Percentiles rank a stretch among this genome's conserved stretches.
Conservation (phyloP, 1,140 invertebrate genomes). For the Macrobrachium nipponense region DNA sequence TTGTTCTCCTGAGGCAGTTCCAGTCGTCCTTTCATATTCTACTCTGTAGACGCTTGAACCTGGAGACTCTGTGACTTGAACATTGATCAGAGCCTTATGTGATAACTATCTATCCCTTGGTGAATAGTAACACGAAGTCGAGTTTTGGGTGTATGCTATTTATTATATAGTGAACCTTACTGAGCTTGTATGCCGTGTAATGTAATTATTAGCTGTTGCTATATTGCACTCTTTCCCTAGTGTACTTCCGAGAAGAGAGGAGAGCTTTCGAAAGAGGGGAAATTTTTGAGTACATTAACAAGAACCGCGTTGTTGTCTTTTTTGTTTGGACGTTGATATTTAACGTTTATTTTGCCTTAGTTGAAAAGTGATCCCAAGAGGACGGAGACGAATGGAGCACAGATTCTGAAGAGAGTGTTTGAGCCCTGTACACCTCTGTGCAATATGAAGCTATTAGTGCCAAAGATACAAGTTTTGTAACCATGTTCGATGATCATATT, state of each 20-base stretch:
- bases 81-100: neutral
- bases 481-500: neutral
- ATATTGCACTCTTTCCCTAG: conserved; percentile 40
- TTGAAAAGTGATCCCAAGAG: neutral
- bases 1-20: no score
- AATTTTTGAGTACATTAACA: neutral
- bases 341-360: conserved; percentile 22
- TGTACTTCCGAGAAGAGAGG: conserved; percentile 33
- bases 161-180: conserved; percentile 37
- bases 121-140: conserved; percentile 21
- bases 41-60: no score
- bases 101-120: neutral
- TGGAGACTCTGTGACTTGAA: neutral
- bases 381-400: conserved; percentile 6
- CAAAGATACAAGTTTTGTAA: conserved; percentile 36
- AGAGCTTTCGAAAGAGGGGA: conserved; percentile 2
- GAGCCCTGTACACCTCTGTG: conserved; percentile 30
- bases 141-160: conserved; percentile 22
- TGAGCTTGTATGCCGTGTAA: conserved; percentile 29
- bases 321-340: conserved; percentile 45
- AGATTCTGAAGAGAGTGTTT: neutral
- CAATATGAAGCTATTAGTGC: conserved; percentile 44
- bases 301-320: conserved; percentile 25
- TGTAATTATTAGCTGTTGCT: conserved; percentile 39
- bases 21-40: no score